Base-by-base conservation (phyloP, 2,113 vertebrate species). In the Gopherus evgoodei region DNA sequence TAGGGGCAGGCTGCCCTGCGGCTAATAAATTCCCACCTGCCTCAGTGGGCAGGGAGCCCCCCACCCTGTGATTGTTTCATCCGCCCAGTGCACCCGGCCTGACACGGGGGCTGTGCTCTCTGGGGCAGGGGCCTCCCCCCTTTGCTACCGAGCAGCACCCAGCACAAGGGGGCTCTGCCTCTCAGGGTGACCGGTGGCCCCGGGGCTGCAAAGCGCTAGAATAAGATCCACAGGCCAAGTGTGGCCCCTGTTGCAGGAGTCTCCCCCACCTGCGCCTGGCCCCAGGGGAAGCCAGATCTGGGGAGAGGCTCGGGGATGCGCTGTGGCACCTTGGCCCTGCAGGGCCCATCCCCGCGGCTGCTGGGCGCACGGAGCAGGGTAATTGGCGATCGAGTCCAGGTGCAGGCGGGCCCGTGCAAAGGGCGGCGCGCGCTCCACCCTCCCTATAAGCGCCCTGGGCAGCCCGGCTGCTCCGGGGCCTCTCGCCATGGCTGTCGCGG, bases 381-480 rank as follows among this genome's bases (percentile, higher is more conserved):
- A 38, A 72, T 38, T 72, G 65, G 65, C 8, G 65, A 72, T 38
- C 22, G 65, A n/a, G 9, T 9, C 35, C 65, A 72, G 35, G 35
- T 72, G 65, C 65, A 21, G 5, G 25, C 56, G 52, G 52, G 52
- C 52, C 52, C 19, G 52, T 53, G 53, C 21, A 54, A 9, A 14
- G 57, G 29, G 57, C 29, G 57, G 57, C 27, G 57, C 57, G 17
- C 16, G 35, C 35, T 38, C 8, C 65, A 10, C 4, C 19, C n/a
- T 2, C 35, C 52, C 24, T 1, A 0, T 17, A 19, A 72, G 0
- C 0, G 3, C 7, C 53, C n/a, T n/a, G 65, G 35, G 17, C 35
- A 22, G 65, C 62, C 4, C 19, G 21, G 53, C 53, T 8, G 8
- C 53, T 29, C 11, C 29, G 5, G 11, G 38, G 11, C 10, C 21